Evolutionary conservation across 2,113 vertebrate genomes (phyloP).

Genomic region (Ceratotherium simum): DNA sequence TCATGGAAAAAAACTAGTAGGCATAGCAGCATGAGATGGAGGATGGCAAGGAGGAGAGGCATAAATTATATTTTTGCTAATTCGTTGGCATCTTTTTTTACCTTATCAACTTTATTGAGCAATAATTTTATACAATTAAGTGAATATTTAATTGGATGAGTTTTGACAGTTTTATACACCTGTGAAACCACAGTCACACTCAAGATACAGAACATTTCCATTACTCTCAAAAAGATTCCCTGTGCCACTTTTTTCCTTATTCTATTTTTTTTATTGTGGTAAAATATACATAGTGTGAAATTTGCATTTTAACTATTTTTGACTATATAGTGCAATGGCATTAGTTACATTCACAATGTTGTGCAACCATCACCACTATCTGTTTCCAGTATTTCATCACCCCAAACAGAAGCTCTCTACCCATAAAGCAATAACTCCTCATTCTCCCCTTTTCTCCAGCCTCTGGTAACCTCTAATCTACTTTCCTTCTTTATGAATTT

Average conservation of each 20-base stretch:
- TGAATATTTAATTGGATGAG: slow-evolving; percentile 68
- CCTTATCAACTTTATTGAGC: slow-evolving; percentile 68
- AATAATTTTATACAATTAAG: slow-evolving; percentile 68
- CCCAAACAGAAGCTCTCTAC: background rate
- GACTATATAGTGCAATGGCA: background rate
- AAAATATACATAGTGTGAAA: background rate
- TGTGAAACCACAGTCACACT: slow-evolving; percentile 3
- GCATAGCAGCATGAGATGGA: background rate
- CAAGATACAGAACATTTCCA: background rate
- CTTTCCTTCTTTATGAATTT: background rate
- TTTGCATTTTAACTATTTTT: background rate
- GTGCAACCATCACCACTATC: background rate
- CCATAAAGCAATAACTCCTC: background rate
- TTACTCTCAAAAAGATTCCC: background rate
- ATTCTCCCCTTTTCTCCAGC: background rate
- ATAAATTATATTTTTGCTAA: slow-evolving; percentile 60
- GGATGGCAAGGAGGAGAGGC: background rate
- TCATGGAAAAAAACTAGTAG: background rate
- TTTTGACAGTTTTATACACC: slow-evolving; percentile 58
- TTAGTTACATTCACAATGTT: background rate
- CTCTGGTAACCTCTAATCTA: background rate
- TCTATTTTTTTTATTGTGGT: background rate
- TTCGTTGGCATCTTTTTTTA: slow-evolving; percentile 59
- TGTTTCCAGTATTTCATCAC: background rate
- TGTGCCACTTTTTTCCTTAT: background rate